phyloP scores from a whole-genome alignment of 2,113 vertebrate species.

The Notechis scutatus region DNA sequence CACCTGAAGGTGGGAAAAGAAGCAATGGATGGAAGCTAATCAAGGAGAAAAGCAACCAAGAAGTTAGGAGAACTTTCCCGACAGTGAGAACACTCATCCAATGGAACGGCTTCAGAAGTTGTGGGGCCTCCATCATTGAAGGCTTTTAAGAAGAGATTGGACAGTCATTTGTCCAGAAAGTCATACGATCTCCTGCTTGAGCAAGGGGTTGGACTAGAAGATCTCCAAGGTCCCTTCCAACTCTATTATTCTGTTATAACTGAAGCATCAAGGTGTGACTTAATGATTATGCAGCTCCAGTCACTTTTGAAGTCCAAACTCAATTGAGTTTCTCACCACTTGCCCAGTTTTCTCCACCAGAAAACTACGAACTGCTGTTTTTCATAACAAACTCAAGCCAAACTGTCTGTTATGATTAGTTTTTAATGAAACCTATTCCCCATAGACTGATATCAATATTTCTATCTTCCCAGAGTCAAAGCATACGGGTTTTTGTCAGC shows the following conservation, averaged over 20 bases:
- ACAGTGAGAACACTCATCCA: neutral
- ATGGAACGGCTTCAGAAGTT: neutral
- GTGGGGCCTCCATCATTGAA: too few species aligned
- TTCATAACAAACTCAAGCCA: neutral
- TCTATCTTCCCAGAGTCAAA: neutral
- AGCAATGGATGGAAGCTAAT: neutral
- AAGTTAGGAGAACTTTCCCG: neutral
- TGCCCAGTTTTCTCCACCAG: neutral
- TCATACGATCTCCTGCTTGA: neutral
- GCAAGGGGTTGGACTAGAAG: neutral
- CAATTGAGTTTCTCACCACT: neutral
- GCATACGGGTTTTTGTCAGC: neutral
- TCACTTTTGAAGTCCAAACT: neutral
- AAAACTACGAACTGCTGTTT: neutral
- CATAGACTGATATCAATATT: neutral
- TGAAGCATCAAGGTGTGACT: neutral
- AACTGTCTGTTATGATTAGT: neutral
- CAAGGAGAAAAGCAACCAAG: neutral
- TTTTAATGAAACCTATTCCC: neutral
- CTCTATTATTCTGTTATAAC: neutral
- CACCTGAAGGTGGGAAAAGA: neutral
- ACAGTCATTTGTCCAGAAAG: neutral
- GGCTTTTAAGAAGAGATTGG: neutral
- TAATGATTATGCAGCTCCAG: neutral
- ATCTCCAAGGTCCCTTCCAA: neutral